Evolutionary conservation across 2,113 vertebrate species (phyloP), one percentile per base, ranked within the genome.

Genomic region (Megaleporinus macrocephalus): DNA sequence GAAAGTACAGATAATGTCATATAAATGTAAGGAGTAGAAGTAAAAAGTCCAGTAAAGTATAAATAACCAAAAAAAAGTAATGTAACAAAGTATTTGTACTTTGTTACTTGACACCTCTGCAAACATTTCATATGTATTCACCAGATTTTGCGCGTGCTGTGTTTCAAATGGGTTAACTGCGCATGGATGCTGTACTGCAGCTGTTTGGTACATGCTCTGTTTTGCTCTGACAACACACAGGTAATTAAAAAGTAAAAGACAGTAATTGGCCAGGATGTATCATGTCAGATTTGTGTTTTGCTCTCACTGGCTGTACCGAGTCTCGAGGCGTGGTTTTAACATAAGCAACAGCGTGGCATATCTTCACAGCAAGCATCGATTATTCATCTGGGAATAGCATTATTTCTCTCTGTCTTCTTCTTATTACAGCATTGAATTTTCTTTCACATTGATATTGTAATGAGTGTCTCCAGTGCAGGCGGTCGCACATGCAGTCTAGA

Each of bases 301-400:
- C 13, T 76, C 47, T 76, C 26, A 29, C 44, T 2, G 51, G 57
- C 33, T 30, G 51, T 14, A 86, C 83, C 76, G 77, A 83, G 55
- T 47, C 84, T 59, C 41, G 73, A 36, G 44, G 75, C 86, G 72
- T 71, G 55, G 78, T 86, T 73, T 88, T 73, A 65, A 55, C 71
- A 70, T 80, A 80, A 62, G 82, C 84, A 80, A 78, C 68, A 3
- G 55, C 61, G 77, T 61, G 68, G 47, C 61, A 16, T 65, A 72
- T 80, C 65, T 85, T 85, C 68, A 80, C 27, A 44, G 79, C 81
- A 85, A 78, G 81, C 77, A 89, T 89, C 85, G 83, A 89, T 89
- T 91, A 92, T 93, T 93, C 80, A 89, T 78, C 76, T 68, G 3
- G 5, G 44, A 86, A 78, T 81, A 68, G 47, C 84, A 85, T 87